phyloP scores from a whole-genome alignment of 2,797 vertebrate genomes.

The Lagocephalus sceleratus region DNA sequence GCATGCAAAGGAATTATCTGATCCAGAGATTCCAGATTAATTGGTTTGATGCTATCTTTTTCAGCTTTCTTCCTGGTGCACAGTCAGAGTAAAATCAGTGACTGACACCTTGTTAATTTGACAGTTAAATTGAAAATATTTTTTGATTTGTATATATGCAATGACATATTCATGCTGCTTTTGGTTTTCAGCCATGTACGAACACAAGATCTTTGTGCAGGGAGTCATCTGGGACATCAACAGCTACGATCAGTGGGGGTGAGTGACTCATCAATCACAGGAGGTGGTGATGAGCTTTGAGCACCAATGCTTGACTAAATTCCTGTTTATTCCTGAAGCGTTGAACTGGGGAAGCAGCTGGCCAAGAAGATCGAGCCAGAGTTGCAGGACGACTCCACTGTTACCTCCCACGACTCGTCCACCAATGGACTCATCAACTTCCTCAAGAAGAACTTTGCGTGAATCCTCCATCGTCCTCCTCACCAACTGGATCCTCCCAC shows the following conservation, averaged over 20 bases:
- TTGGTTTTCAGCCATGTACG: constrained; percentile 85
- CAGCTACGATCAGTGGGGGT: constrained; percentile 99
- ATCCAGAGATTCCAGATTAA: background rate
- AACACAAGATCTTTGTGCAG: constrained; percentile 98
- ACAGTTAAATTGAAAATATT: too few species aligned
- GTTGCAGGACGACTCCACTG: constrained; percentile 74
- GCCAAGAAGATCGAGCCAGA: constrained; percentile 96
- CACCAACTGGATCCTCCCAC: background rate
- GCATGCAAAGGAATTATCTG: too few species aligned
- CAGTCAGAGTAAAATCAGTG: too few species aligned
- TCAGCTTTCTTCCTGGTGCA: too few species aligned
- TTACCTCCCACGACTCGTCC: constrained; percentile 90
- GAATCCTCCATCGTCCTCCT: constrained; percentile 37
- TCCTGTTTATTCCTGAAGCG: constrained; percentile 63
- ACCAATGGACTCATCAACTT: constrained; percentile 95
- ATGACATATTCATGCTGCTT: background rate
- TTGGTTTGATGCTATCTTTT: background rate
- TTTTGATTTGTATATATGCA: too few species aligned
- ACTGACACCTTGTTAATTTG: too few species aligned
- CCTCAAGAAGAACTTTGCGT: constrained; percentile 88
- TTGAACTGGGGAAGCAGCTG: constrained; percentile 95
- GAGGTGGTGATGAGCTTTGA: background rate
- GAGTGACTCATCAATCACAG: constrained; percentile 51
- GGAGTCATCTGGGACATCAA: constrained; percentile 94
- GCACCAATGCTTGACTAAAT: background rate